phyloP scores from a whole-genome alignment of 2,888 invertebrate species.

The Lithophane semibrunnea region DNA sequence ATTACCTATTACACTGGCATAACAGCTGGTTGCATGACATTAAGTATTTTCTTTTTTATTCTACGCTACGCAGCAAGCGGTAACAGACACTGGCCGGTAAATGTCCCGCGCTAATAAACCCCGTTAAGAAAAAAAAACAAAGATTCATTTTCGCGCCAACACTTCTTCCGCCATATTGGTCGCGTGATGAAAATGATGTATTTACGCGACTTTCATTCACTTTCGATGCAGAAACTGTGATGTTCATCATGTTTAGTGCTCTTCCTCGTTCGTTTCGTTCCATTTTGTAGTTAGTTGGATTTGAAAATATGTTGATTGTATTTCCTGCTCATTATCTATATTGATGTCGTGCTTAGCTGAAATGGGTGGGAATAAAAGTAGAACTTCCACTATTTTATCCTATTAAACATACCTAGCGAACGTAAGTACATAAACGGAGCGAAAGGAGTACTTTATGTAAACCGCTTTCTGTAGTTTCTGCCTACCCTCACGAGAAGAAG shows the following conservation, averaged over 20 bases:
- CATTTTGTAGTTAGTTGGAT: constrained; percentile 45
- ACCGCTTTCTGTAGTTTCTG: too few species aligned
- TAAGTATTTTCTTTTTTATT: constrained; percentile 64
- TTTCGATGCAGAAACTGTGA: constrained; percentile 85
- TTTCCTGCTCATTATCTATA: constrained; percentile 50
- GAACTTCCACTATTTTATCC: background rate
- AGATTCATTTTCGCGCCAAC: constrained; percentile 88
- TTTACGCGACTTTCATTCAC: constrained; percentile 87
- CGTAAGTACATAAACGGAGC: too few species aligned
- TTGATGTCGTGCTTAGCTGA: constrained; percentile 11
- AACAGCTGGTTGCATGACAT: constrained; percentile 67
- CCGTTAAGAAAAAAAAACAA: constrained; percentile 84
- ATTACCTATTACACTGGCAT: constrained; percentile 51
- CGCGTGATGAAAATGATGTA: constrained; percentile 90
- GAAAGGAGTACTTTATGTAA: too few species aligned
- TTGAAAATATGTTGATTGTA: constrained; percentile 52
- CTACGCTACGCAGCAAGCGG: constrained; percentile 60
- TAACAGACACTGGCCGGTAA: constrained; percentile 84
- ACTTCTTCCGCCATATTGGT: constrained; percentile 85
- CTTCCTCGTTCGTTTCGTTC: constrained; percentile 74
- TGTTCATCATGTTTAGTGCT: constrained; percentile 71
- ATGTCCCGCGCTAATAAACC: constrained; percentile 80
- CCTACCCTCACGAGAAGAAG: too few species aligned
- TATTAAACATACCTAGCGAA: background rate
- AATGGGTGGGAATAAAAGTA: constrained; percentile 18